A percentile compares a stretch with the other conserved stretches of the same genome.
Evolutionary conservation across 2,113 vertebrate species (phyloP).

Genomic region (Mystacornis crossleyi): DNA sequence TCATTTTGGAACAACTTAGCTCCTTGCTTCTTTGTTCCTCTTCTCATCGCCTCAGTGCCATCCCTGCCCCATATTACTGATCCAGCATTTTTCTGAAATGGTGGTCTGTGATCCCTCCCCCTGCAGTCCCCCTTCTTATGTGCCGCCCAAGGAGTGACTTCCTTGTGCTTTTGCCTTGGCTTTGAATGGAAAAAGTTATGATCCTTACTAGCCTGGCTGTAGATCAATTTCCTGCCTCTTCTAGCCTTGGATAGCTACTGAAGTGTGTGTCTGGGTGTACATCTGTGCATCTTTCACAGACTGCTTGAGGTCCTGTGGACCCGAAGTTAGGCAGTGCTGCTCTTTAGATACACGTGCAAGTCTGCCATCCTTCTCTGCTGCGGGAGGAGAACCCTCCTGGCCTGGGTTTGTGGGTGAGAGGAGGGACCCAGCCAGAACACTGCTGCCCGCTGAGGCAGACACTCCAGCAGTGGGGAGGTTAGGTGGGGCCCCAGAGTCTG

Average conservation of each 20-base stretch:
- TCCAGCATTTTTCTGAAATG: not conserved
- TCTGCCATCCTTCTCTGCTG: not conserved
- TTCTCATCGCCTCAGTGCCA: not conserved
- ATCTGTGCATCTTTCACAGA: not conserved
- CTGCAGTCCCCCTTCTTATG: not conserved
- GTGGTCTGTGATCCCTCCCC: not conserved
- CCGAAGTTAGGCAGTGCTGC: not conserved
- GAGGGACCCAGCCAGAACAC: not conserved
- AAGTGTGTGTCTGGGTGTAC: not conserved
- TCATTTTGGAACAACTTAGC: not conserved
- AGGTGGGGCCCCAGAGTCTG: not conserved
- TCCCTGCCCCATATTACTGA: not conserved
- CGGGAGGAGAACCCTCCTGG: not conserved
- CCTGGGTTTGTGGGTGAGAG: not conserved
- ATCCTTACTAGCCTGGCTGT: not conserved
- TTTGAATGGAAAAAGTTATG: not conserved
- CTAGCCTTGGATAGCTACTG: not conserved
- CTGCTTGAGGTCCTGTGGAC: not conserved
- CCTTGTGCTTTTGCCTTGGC: not conserved
- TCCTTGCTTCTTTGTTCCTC: not conserved
- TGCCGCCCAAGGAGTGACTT: not conserved
- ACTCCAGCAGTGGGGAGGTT: not conserved
- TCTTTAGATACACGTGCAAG: not conserved
- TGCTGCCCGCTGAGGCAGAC: not conserved
- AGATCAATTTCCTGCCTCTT: not conserved